phyloP scores from a whole-genome alignment of 2,113 vertebrate genomes.

The Manacus vitellinus region DNA sequence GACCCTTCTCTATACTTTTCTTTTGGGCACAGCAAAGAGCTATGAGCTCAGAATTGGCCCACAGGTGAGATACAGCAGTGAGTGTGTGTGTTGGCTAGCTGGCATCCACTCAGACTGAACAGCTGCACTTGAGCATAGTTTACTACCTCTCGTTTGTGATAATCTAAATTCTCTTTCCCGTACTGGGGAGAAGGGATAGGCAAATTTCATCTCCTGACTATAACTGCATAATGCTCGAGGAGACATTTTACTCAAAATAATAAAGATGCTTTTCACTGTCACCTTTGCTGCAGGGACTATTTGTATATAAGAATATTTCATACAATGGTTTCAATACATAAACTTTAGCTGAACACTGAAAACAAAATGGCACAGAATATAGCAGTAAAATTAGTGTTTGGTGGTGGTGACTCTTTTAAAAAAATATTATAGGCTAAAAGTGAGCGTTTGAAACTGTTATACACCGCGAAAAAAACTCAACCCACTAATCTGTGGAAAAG shows the following conservation, averaged over 20 bases:
- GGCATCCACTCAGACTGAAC: neutral
- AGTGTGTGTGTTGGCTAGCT: neutral
- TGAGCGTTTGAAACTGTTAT: neutral
- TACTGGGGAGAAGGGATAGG: neutral
- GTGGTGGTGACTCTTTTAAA: neutral
- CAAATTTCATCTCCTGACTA: neutral
- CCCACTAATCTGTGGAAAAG: neutral
- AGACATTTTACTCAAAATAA: neutral
- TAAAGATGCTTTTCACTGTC: neutral
- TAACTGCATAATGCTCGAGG: neutral
- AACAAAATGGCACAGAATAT: neutral
- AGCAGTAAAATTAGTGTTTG: neutral
- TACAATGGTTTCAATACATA: neutral
- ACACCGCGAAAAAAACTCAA: fast-evolving
- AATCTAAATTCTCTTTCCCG: neutral
- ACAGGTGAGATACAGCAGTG: neutral
- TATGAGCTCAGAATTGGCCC: neutral
- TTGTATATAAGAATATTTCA: neutral
- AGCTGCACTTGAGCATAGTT: neutral
- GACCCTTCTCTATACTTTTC: neutral
- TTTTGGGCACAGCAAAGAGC: neutral
- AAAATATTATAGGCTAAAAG: neutral
- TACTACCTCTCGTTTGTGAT: neutral
- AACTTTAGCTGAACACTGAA: neutral
- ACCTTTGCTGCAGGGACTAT: neutral